Evolutionary conservation across 2,113 vertebrate genomes (phyloP), one percentile per base, ranked within the genome.

Genomic region (Heterotilapia buettikoferi): DNA sequence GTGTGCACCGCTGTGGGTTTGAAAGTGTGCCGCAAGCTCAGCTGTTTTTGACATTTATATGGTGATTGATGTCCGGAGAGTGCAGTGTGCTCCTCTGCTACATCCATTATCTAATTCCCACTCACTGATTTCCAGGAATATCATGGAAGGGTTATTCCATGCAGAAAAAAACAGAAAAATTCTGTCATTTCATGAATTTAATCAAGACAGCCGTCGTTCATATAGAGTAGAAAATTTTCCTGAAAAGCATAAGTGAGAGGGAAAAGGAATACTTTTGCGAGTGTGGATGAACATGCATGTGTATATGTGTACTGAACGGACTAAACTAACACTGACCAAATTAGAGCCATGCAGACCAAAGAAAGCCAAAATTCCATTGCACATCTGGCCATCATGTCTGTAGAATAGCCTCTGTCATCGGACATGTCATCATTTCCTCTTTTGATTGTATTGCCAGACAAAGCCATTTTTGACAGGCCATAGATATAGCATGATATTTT

Each of bases 1-100:
- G 24, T 50, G 12, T 76, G 40, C 33, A 12, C 19, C 21, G n/a
- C 11, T 59, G 71, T 24, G 16, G 26, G 43, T 59, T 45, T 68
- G 7, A 76, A 29, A 79, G 81, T 43, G 26, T 68, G 78, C 36
- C 47, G 90, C 83, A 89, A 89, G 84, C 86, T 5, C 43, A 80
- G 92, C 90, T 86, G 52, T 92, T 93, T 90, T 80, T 89, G 92
- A 91, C 88, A 29, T 61, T 86, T 84, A 71, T 59, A 76, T 84
- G 56, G 43, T 90, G 87, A 90, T 83, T 83, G 90, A 92, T 92
- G 88, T 43, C 16, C 88, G 40, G 45, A 6, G 78, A 43, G 47
- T 3, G 52, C 31, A 6, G 26, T 31, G 57, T 9, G 45, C 84
- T 90, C 59, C 83, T 89, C 80, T 56, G 36, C 83, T 16, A 63